These are phyloP conservation scores for Altica lythri DNA, from an alignment of 2,888 invertebrate genomes.

Conservation along the genomic window DNA sequence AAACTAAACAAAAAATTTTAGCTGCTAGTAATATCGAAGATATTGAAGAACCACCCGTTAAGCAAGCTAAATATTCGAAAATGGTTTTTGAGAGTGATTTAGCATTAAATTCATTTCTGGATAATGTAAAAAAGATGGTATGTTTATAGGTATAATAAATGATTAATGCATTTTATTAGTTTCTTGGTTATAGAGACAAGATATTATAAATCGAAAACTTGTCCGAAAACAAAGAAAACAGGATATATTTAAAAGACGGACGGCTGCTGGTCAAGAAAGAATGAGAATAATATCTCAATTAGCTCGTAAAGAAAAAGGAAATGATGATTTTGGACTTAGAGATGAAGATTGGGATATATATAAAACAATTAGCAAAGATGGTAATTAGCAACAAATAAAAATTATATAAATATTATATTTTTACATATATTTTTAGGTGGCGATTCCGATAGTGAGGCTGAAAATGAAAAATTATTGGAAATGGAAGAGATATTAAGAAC, in stretches of 20 bases:
- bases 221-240: conserved; percentile 78
- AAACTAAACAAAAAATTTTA: conserved; percentile 75
- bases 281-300: conserved; percentile 93
- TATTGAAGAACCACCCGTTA: conserved; percentile 53
- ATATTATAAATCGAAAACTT: conserved; percentile 73
- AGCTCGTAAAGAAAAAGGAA: conserved; percentile 76
- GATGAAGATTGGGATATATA: conserved; percentile 98
- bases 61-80: conserved; percentile 57
- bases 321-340: conserved; percentile 90
- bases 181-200: conserved; percentile 62
- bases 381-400: conserved; percentile 41
- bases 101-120: conserved; percentile 58
- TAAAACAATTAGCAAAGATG: conserved; percentile 78
- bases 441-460: conserved; percentile 91
- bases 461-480: conserved; percentile 86
- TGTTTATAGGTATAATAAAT: conserved; percentile 21
- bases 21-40: conserved; percentile 66
- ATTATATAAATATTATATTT: conserved; percentile 8
- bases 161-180: not conserved
- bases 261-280: conserved; percentile 90
- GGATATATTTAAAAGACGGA: conserved; percentile 87
- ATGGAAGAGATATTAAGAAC: conserved; percentile 82
- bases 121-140: conserved; percentile 68
- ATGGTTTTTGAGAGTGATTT: conserved; percentile 55
- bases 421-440: conserved; percentile 58